These are phyloP conservation scores for Lemur catta DNA, from an alignment of 2,797 vertebrate genomes.

Conservation along the genomic window DNA sequence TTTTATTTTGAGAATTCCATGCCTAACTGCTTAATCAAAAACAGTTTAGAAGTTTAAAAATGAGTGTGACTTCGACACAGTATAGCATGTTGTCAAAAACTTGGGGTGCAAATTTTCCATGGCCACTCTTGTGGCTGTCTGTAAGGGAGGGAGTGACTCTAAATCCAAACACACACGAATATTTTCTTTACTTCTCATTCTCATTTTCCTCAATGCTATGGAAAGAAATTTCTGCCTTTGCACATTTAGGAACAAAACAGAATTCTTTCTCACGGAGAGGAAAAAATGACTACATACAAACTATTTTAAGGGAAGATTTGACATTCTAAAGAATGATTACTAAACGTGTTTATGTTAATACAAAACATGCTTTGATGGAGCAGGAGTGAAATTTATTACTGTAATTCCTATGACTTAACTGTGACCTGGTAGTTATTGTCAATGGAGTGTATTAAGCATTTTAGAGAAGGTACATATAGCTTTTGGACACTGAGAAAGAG, in stretches of 20 bases:
- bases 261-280: neutral
- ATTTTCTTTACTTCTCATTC: neutral
- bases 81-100: neutral
- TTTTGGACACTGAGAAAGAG: neutral
- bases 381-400: neutral
- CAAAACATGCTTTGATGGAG: neutral
- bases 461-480: neutral
- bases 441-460: neutral
- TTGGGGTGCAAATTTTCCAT: neutral
- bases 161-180: neutral
- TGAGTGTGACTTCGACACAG: neutral
- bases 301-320: neutral
- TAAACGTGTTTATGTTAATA: neutral
- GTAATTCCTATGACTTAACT: neutral
- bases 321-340: neutral
- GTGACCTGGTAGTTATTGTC: neutral
- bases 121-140: neutral
- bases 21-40: neutral
- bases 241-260: neutral
- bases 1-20: conserved; percentile 16
- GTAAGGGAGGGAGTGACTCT: neutral
- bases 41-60: neutral
- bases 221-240: neutral
- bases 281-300: neutral
- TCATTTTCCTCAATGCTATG: neutral